Evolutionary conservation across 2,113 vertebrate species (phyloP).

Genomic region (Alces alces): DNA sequence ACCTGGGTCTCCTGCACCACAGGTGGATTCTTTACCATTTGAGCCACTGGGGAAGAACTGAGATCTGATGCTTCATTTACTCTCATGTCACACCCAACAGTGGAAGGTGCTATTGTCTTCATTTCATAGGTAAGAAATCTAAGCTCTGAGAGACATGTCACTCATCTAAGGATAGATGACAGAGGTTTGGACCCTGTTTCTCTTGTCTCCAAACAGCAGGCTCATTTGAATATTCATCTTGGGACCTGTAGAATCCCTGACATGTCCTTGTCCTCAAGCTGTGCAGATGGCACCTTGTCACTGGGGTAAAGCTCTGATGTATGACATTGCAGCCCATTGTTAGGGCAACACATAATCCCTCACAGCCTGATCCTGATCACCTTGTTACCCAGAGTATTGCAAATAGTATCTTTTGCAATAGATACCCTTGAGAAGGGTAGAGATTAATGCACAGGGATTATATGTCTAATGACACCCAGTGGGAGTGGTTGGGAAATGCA

Average conservation of each 20-base stretch:
- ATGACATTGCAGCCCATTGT: too few species aligned
- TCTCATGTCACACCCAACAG: neutral
- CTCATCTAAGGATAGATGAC: neutral
- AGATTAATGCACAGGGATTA: neutral
- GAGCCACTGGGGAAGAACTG: neutral
- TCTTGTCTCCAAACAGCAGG: neutral
- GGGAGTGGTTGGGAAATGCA: neutral
- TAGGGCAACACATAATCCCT: neutral
- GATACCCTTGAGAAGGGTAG: neutral
- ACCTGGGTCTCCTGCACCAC: neutral
- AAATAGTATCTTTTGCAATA: neutral
- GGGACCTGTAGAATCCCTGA: accelerated
- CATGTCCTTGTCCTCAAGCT: neutral
- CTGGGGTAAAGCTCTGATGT: neutral
- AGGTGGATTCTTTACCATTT: neutral
- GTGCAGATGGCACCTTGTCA: neutral
- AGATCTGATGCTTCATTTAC: neutral
- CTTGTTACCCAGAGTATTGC: neutral
- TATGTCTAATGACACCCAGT: neutral
- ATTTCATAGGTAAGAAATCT: neutral
- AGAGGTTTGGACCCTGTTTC: neutral
- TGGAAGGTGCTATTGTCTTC: neutral
- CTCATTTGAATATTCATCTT: neutral
- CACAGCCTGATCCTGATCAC: neutral
- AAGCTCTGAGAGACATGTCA: neutral